phyloP scores from a whole-genome alignment of 37 sponge, comb jelly and placozoan species.

The Beroe forskalii region DNA sequence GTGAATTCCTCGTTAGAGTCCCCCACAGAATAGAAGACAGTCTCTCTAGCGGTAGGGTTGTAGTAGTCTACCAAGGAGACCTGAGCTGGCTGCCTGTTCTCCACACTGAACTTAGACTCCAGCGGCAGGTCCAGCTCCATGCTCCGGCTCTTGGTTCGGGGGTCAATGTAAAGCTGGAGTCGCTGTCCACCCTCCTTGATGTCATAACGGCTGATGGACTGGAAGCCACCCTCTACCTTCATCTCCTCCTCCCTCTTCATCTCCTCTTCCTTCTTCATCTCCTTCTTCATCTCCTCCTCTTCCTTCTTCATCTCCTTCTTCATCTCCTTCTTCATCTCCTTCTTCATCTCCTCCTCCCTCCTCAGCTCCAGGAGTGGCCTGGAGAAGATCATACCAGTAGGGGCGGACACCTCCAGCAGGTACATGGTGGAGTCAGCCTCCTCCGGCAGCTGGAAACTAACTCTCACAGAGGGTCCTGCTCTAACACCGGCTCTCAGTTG shows the following conservation, averaged over 20 bases:
- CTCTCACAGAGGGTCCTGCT: too few species aligned
- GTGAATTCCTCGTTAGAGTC: too few species aligned
- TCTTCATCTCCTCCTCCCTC: too few species aligned
- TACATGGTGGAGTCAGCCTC: neutral
- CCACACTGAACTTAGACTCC: neutral
- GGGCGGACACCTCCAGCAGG: neutral
- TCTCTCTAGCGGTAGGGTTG: neutral
- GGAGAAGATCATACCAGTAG: conserved; percentile 12
- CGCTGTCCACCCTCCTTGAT: conserved; percentile 55
- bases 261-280: too few species aligned
- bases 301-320: too few species aligned
- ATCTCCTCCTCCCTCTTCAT: too few species aligned
- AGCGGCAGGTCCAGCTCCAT: neutral
- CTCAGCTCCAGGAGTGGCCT: neutral
- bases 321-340: too few species aligned
- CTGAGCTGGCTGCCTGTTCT: neutral
- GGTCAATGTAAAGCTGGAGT: neutral
- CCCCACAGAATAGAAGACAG: neutral
- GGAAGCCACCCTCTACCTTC: too few species aligned
- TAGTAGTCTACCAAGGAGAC: conserved; percentile 12
- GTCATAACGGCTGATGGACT: neutral
- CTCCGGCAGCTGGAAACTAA: neutral
- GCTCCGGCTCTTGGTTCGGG: neutral
- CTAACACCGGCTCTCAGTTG: conserved; percentile 6
- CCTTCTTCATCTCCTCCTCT: too few species aligned